These are phyloP conservation scores for Micropoecilia bifurca DNA, from an alignment of 2,797 vertebrate species.

Conservation along the genomic window DNA sequence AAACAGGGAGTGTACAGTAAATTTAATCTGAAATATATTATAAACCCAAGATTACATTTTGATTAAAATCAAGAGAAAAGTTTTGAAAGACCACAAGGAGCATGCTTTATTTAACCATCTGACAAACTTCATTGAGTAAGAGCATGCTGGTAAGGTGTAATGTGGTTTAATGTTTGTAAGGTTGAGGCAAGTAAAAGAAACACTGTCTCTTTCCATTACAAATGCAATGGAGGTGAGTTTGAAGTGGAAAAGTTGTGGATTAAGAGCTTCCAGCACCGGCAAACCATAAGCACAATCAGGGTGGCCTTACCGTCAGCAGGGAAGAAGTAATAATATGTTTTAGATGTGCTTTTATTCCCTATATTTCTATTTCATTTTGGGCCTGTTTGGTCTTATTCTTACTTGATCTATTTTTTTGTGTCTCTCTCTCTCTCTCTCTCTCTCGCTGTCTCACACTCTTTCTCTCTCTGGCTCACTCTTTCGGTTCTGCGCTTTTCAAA, in stretches of 20 bases:
- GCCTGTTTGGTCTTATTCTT: slow-evolving; percentile 45
- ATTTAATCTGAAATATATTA: slow-evolving; percentile 3
- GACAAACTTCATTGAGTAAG: slow-evolving; percentile 45
- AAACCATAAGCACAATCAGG: slow-evolving; percentile 41
- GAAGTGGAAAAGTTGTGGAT: slow-evolving; percentile 50
- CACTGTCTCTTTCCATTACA: slow-evolving; percentile 51
- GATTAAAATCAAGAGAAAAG: slow-evolving; percentile 8
- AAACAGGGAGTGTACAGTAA: neutral
- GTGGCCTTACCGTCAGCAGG: slow-evolving; percentile 45
- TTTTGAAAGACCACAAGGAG: slow-evolving; percentile 24
- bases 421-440: slow-evolving; percentile 37
- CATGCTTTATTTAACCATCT: slow-evolving; percentile 25
- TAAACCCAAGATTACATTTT: slow-evolving; percentile 17
- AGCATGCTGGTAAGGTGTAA: slow-evolving; percentile 43
- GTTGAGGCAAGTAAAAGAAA: slow-evolving; percentile 36
- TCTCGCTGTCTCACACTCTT: slow-evolving; percentile 41
- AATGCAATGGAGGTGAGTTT: slow-evolving; percentile 44
- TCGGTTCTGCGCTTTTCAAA: slow-evolving; percentile 67
- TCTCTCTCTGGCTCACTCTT: slow-evolving; percentile 52
- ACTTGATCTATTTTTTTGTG: slow-evolving; percentile 53
- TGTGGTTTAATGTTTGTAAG: slow-evolving; percentile 45
- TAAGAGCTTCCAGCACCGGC: slow-evolving; percentile 31
- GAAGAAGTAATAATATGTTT: slow-evolving; percentile 44
- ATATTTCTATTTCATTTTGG: slow-evolving; percentile 57
- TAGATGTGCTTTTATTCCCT: slow-evolving; percentile 53